A percentile compares a stretch with the other conserved stretches of the same genome.
Evolutionary conservation across 1,140 invertebrate species (phyloP).

Genomic region (Anagrus nilaparvatae): DNA sequence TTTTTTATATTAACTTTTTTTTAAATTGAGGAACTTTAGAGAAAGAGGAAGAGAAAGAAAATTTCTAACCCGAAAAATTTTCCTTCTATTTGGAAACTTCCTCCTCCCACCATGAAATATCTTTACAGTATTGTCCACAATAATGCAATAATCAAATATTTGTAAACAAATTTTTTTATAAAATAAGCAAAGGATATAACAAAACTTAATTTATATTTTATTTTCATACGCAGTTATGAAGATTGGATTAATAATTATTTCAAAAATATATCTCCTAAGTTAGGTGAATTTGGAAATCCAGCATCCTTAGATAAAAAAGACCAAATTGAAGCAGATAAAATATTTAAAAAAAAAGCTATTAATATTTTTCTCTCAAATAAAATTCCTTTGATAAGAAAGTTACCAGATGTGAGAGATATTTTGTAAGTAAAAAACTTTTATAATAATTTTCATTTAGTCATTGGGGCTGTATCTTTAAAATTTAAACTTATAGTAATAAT

Average conservation of each 20-base stretch:
- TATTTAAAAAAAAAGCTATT: slow-evolving; percentile 76
- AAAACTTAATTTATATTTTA: background rate
- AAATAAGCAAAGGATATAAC: background rate
- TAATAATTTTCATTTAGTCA: too few relatives aligned
- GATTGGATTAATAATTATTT: slow-evolving; percentile 39
- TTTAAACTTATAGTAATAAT: too few relatives aligned
- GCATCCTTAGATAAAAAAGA: slow-evolving; percentile 50
- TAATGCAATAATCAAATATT: background rate
- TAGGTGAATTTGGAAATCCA: slow-evolving; percentile 63
- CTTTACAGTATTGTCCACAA: background rate
- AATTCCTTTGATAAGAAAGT: slow-evolving; percentile 71
- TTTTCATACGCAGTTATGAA: slow-evolving; percentile 25
- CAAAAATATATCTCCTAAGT: slow-evolving; percentile 42
- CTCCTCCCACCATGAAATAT: too few relatives aligned
- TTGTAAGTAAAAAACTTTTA: slow-evolving; percentile 44
- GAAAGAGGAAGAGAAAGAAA: too few relatives aligned
- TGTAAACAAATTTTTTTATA: background rate
- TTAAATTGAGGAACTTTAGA: too few relatives aligned
- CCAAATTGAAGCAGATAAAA: slow-evolving; percentile 50
- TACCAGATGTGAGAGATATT: slow-evolving; percentile 71
- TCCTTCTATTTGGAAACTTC: too few relatives aligned
- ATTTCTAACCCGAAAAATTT: too few relatives aligned
- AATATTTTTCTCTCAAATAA: slow-evolving; percentile 83
- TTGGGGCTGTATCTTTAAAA: too few relatives aligned
- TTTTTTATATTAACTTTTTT: too few relatives aligned